Base-by-base conservation (phyloP, 92 coral and sea anemone species). In the Palythoa heliodiscus region DNA sequence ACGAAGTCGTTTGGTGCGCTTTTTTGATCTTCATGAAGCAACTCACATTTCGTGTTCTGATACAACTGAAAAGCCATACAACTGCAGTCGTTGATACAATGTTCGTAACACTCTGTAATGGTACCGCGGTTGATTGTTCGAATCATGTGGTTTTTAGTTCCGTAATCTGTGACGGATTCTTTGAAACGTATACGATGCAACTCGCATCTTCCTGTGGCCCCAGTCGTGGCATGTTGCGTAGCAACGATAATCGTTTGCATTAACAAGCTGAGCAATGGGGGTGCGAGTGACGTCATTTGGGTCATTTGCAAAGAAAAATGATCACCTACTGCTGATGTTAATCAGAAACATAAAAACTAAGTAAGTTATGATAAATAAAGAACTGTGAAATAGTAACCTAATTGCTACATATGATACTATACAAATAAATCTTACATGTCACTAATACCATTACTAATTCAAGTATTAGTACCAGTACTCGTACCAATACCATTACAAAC, bases 51-150 rank as follows among this genome's bases (percentile, higher is more conserved):
- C 3, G 66, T 55, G 52, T 24, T 24, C 16, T 57, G 48, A 11
- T 55, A 55, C 69, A 77, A 37, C 52, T 77, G 82, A 16, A 53
- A 77, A 19, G 82, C 43, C 61, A 25, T 39, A 29, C 82, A 77
- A 43, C 82, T 77, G 70, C 82, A 77, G 25, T 77, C 70, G 29
- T 1, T 37, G 40, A 29, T 77, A 43, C 82, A 77, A n/a, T 29
- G 16, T 13, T 77, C 19, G 82, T 53, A 55, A 66, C 82, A 77
- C 47, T 77, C 70, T 57, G 19, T 50, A 35, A 43, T 69, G 0
- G 82, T 57, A 19, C 16, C 38, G 2, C 10, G 15, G n/a, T 55
- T 16, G 5, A 77, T 25, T 24, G 82, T 52, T 25, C 69, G 68
- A 25, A 77, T 55, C 22, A 10, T 38, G 70, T 55, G 24, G 57